These are phyloP conservation scores for Adelosebastes latens DNA, from an alignment of 2,797 vertebrate genomes.

Conservation along the genomic window DNA sequence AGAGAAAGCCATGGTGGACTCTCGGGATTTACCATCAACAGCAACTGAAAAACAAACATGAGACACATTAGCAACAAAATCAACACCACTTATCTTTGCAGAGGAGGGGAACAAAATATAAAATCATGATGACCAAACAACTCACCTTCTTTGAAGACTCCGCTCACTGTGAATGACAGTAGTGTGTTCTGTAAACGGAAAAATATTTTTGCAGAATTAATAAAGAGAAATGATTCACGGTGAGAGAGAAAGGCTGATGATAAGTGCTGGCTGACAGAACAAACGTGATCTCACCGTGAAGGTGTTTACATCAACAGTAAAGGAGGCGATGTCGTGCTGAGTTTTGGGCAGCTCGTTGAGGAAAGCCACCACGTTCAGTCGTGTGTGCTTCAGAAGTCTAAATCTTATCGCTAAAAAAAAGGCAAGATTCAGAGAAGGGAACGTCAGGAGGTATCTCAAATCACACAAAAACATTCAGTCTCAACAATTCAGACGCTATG, in stretches of 20 bases:
- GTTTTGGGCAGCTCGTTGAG: slow-evolving; percentile 93
- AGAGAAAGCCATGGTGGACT: slow-evolving; percentile 89
- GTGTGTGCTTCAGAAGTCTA: slow-evolving; percentile 88
- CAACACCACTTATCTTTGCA: not conserved
- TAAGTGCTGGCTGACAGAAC: not conserved
- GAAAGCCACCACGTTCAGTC: slow-evolving; percentile 92
- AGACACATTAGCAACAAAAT: not conserved
- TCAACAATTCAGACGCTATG: not conserved
- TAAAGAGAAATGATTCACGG: not conserved
- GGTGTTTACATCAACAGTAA: slow-evolving; percentile 89
- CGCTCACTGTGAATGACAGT: slow-evolving; percentile 90
- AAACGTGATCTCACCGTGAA: slow-evolving; percentile 83
- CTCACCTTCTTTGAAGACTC: slow-evolving; percentile 93
- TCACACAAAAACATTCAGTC: not conserved
- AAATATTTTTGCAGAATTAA: slow-evolving; percentile 1
- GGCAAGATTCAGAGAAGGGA: not conserved
- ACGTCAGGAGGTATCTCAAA: not conserved
- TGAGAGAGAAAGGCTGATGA: not conserved
- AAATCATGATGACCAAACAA: not conserved
- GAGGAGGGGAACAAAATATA: not conserved
- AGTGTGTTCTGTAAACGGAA: slow-evolving; percentile 84
- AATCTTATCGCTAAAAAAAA: slow-evolving; percentile 83
- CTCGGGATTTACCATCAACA: slow-evolving; percentile 88
- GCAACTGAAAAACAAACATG: slow-evolving; percentile 52
- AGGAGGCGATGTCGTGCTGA: slow-evolving; percentile 90